phyloP scores from a whole-genome alignment of 2,113 vertebrate genomes.

The Albula goreensis region DNA sequence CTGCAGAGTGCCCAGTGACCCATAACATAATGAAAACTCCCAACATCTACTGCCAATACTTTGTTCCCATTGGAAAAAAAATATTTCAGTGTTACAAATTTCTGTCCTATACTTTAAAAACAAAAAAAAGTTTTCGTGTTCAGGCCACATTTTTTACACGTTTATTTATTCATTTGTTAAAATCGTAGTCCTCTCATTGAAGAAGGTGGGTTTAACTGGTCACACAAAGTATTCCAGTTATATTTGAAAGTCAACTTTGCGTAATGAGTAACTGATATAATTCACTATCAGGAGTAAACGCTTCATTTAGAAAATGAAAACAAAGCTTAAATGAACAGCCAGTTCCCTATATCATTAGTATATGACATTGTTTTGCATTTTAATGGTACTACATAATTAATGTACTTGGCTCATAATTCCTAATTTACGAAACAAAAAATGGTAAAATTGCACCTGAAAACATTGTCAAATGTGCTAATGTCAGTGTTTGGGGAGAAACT shows the following conservation, averaged over 20 bases:
- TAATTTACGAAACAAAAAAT: slow-evolving; percentile 62
- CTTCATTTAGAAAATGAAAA: neutral
- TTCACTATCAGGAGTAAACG: slow-evolving; percentile 50
- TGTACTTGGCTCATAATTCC: slow-evolving; percentile 53
- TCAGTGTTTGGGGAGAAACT: slow-evolving; percentile 62
- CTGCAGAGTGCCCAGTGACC: slow-evolving; percentile 75
- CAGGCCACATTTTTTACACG: neutral
- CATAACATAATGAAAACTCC: slow-evolving; percentile 53
- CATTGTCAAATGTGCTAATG: slow-evolving; percentile 67
- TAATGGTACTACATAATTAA: slow-evolving; percentile 57
- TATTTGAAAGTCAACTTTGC: neutral
- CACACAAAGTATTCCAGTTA: neutral
- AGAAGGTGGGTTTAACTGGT: neutral
- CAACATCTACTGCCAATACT: slow-evolving; percentile 22
- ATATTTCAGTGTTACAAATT: slow-evolving; percentile 9
- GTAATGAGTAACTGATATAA: neutral
- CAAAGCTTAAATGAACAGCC: too few relatives aligned
- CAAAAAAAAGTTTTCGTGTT: slow-evolving; percentile 8
- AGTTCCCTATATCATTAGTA: neutral
- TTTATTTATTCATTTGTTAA: slow-evolving; percentile 35
- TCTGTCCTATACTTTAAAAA: neutral
- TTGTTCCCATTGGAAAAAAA: neutral
- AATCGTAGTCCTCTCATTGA: neutral
- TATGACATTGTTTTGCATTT: neutral
- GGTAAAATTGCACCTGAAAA: slow-evolving; percentile 64